These are phyloP conservation scores for Siderastrea radians DNA, from an alignment of 92 coral and sea anemone species.

Conservation along the genomic window DNA sequence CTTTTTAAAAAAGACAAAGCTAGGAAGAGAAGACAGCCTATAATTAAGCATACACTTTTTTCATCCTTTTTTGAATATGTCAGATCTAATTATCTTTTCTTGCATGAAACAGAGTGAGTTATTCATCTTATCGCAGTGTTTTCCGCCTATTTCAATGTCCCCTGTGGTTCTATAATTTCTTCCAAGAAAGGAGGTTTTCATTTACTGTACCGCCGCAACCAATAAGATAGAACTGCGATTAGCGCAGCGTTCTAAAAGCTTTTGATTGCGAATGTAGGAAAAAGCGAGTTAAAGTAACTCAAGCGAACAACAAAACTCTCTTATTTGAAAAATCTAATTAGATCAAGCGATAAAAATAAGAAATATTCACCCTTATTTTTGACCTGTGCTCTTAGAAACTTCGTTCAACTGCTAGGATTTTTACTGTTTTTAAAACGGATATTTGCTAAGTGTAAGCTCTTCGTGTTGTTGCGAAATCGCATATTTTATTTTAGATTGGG, in stretches of 20 bases:
- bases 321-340: neutral
- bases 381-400: neutral
- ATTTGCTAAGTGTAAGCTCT: neutral
- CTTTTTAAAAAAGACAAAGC: neutral
- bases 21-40: neutral
- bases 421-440: neutral
- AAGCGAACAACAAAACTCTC: neutral
- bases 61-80: neutral
- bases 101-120: slow-evolving; percentile 17
- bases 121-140: slow-evolving; percentile 44
- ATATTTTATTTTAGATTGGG: slow-evolving; percentile 23
- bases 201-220: slow-evolving; percentile 39
- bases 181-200: slow-evolving; percentile 26
- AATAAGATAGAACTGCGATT: slow-evolving; percentile 17
- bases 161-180: slow-evolving; percentile 54
- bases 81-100: slow-evolving; percentile 26
- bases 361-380: neutral
- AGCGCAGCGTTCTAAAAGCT: slow-evolving; percentile 4
- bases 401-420: neutral
- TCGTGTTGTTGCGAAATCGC: slow-evolving; percentile 16
- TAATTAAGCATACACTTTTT: slow-evolving; percentile 8
- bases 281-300: neutral
- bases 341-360: neutral
- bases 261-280: slow-evolving; percentile 19
- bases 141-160: slow-evolving; percentile 16